These are phyloP conservation scores for Nilaparvata lugens DNA, from an alignment of 1,140 invertebrate species.

Conservation along the genomic window DNA sequence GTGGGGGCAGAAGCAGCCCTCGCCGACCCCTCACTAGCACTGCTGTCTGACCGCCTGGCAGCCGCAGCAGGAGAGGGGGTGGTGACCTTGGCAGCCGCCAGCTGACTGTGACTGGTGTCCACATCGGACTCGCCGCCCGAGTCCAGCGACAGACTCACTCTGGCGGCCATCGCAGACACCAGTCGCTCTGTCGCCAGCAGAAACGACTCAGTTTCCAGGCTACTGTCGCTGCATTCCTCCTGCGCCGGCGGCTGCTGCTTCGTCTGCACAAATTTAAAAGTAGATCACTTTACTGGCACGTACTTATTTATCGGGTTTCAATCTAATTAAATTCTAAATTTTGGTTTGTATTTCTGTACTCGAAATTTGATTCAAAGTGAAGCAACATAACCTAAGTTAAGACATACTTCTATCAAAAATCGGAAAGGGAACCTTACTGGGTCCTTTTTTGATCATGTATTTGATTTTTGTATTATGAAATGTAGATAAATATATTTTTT, in stretches of 20 bases:
- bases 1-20: not conserved
- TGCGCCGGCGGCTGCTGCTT: not conserved
- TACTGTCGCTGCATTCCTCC: conserved; percentile 4
- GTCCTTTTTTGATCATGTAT: no score
- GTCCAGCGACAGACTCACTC: conserved; percentile 31
- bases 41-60: conserved; percentile 9
- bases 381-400: no score
- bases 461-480: no score
- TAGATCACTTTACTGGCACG: no score
- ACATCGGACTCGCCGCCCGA: conserved; percentile 31
- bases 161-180: conserved; percentile 42
- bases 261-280: not conserved
- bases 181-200: conserved; percentile 43
- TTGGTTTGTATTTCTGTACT: no score
- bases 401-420: no score
- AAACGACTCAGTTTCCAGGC: conserved; percentile 39
- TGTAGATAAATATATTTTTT: no score
- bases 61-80: not conserved
- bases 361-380: no score
- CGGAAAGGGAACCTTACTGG: no score
- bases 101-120: conserved; percentile 11
- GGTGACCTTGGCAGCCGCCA: not conserved
- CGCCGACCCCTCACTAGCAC: conserved; percentile 14
- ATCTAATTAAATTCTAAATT: no score
- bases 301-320: no score